Evolutionary conservation across 2,797 vertebrate genomes (phyloP), one percentile per base, ranked within the genome.

Genomic region (Danio jaintianensis): DNA sequence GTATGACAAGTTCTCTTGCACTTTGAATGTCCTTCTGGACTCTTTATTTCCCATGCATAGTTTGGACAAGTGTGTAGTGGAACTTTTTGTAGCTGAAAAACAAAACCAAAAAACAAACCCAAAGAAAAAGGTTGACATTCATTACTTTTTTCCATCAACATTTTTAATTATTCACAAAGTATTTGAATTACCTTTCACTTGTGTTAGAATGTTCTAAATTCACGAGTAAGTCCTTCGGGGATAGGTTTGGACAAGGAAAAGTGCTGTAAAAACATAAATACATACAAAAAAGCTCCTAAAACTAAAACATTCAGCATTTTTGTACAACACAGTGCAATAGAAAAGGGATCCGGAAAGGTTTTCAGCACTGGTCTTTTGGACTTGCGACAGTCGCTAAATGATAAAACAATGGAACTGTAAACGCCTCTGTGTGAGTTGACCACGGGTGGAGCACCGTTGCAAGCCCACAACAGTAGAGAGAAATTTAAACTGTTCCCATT

Each of bases 41-140:
- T 85, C 87, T 93, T 91, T 91, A 93, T 94, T 95, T 94, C 89
- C 92, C 93, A 95, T 95, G 94, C 94, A 95, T 95, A 95, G 94
- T 94, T 95, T 94, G 93, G 92, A 94, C 93, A 93, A 90, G 90
- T 93, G 91, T 93, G 92, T 94, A 94, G 93, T 94, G 93, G 87
- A 93, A 90, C 89, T 84, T 83, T 87, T 85, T 59, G 81, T 82
- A 82, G 80, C 43, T 80, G 75, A 72, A 48, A 79, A 10, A 11
- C 87, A 90, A 89, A 85, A 81, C 38, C 81, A 87, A 78, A 74
- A 5, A 68, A 71, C 66, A 72, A 20, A 20, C 18, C 47, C 12
- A 61, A 56, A 58, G 45, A 80, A 76, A 85, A 48, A 67, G 83
- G 85, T 88, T 87, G 90, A 94, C 92, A 94, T 93, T 93, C 91